Conservation (phyloP, 2,113 vertebrate species). For the Montifringilla adamsi region DNA sequence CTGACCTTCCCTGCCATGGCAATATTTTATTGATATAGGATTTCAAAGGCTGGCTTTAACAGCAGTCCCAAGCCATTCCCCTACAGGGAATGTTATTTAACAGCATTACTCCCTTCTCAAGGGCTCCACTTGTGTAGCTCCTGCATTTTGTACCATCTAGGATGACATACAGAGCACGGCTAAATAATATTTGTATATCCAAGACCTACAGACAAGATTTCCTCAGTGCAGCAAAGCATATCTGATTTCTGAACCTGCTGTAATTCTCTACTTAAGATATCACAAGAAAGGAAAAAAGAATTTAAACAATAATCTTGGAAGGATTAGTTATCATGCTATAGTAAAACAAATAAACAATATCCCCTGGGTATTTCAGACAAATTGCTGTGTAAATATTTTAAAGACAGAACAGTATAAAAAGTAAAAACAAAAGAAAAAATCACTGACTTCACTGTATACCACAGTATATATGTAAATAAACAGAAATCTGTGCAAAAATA, state of each 20-base stretch:
- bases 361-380: constrained; percentile 28
- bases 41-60: constrained; percentile 67
- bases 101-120: constrained; percentile 1
- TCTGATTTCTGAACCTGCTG: constrained; percentile 25
- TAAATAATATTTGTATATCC: neutral
- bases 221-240: neutral
- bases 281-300: neutral
- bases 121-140: neutral
- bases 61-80: constrained; percentile 17
- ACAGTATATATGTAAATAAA: neutral
- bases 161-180: neutral
- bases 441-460: neutral
- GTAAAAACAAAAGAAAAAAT: neutral
- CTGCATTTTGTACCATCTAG: neutral
- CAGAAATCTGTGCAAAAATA: neutral
- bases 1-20: constrained; percentile 56
- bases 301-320: constrained; percentile 1
- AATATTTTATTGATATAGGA: constrained; percentile 61
- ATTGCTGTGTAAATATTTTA: constrained; percentile 41
- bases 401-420: neutral
- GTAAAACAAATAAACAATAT: constrained; percentile 45
- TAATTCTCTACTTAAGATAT: constrained; percentile 12
- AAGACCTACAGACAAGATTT: constrained; percentile 42
- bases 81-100: constrained; percentile 45
- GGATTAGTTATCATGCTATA: constrained; percentile 1